Base-by-base conservation (phyloP, 1,140 invertebrate species). In the Lepidotrigona ventralis region DNA sequence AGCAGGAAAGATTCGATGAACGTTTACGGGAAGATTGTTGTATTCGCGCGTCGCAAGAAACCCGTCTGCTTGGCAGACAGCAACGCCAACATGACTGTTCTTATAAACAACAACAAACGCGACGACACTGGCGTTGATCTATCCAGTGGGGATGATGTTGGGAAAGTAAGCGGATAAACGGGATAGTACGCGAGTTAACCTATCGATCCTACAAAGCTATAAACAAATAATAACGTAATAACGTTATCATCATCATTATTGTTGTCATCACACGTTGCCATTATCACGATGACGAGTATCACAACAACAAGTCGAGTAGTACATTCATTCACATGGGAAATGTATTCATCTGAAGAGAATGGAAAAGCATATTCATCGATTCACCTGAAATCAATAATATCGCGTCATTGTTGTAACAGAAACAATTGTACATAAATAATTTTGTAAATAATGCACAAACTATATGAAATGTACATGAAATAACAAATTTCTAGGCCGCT, bases 1-100 rank as follows among this genome's bases (percentile, higher is more conserved):
- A 77, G 77, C 5, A 14, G 15, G 3, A 79, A 71, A 63, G 1
- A n/a, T 33, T 26, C 73, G 1, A 33, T 23, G 63, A 77, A 84
- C 2, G 73, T 79, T 39, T 74, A 83, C 0, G 73, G 19, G 3
- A 88, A 85, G 73, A 68, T 89, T 26, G 33, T 89, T 56, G 53
- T 91, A 4, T 71, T 90, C 23, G 80, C 71, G 5, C 82, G 85
- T 56, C 86, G 90, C n/a, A 87, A 79, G 33, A 91, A 80, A 82
- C 85, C 87, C 12, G 78, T 90, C 9, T 73, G 79, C 29, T 79
- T 92, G 23, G 84, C 85, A 19, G 87, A 92, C 54, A 88, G 64
- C 54, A 89, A 89, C 11, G 86, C 86, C 12, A 87, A 90, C 17
- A 88, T 88, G 86, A 91, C 85, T 23, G 60, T 91, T 54, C 70